These are phyloP conservation scores for Lochmaea crataegi DNA, from an alignment of 2,888 invertebrate genomes.

Conservation along the genomic window DNA sequence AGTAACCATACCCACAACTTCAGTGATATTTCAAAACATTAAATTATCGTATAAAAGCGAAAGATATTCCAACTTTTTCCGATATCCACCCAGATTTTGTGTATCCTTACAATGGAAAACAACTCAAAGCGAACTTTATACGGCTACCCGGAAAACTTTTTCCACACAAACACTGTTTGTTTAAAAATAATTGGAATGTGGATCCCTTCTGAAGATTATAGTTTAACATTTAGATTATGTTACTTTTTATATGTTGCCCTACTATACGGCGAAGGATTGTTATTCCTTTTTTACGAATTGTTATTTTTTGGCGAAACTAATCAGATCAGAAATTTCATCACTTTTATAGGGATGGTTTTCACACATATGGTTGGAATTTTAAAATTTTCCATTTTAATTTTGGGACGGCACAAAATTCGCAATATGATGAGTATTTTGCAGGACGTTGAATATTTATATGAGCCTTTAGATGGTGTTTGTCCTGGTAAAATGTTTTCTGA, in stretches of 20 bases:
- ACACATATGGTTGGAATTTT: conserved; percentile 49
- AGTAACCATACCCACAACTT: not conserved
- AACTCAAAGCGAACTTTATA: not conserved
- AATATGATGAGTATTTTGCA: conserved; percentile 34
- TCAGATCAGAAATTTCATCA: conserved; percentile 38
- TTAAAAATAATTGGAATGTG: conserved; percentile 34
- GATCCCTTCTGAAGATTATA: conserved; percentile 28
- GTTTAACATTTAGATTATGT: conserved; percentile 13
- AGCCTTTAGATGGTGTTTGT: conserved; percentile 37
- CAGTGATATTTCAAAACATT: not conserved
- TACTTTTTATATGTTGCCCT: conserved; percentile 26
- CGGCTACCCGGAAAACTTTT: conserved; percentile 34
- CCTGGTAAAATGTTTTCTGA: conserved; percentile 38
- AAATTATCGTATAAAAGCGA: not conserved
- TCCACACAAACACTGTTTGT: conserved; percentile 32
- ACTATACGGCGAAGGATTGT: conserved; percentile 24
- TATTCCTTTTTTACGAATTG: conserved; percentile 35
- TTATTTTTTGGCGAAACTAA: conserved; percentile 33
- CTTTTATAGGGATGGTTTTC: conserved; percentile 48
- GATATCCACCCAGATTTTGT: not conserved
- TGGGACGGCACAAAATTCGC: conserved; percentile 24
- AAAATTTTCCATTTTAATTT: conserved; percentile 46
- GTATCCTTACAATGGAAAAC: conserved; percentile 2
- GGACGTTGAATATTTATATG: conserved; percentile 33
- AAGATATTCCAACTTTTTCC: not conserved